Percentiles rank a stretch among this genome's conserved stretches.
Conservation (phyloP, 2,797 vertebrate genomes). For the Sebastes hubbsi region DNA sequence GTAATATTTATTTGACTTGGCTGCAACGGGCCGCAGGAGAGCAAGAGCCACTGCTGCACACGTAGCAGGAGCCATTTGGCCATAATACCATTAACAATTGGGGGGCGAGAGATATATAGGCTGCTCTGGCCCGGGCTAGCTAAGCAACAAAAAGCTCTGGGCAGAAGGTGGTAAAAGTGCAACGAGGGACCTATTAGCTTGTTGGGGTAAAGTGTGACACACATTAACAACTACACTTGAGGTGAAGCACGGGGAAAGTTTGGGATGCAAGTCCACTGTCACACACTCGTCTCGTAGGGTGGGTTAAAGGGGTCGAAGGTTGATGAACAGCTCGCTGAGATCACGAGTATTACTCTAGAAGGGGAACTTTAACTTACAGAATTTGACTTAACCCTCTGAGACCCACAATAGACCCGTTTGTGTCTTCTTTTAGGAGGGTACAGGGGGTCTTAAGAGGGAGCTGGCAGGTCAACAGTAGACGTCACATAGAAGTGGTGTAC, state of each 20-base stretch:
- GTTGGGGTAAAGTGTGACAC: not conserved
- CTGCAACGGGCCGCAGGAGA: slow-evolving; percentile 35
- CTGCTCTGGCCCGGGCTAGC: not conserved
- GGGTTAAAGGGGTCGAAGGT: not conserved
- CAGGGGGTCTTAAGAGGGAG: no score
- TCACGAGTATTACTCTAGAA: not conserved
- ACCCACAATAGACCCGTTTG: no score
- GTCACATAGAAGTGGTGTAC: no score
- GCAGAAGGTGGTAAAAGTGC: slow-evolving; percentile 12
- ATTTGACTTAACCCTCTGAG: not conserved
- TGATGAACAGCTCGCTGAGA: not conserved
- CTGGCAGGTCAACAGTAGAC: no score
- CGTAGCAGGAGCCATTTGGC: slow-evolving; percentile 39
- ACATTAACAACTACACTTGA: slow-evolving; percentile 2
- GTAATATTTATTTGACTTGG: slow-evolving; percentile 57
- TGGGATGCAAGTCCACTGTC: not conserved
- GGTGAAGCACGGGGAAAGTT: not conserved
- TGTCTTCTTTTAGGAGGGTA: accelerated
- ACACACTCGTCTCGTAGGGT: not conserved
- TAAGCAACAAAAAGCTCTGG: slow-evolving; percentile 3
- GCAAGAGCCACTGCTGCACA: slow-evolving; percentile 31
- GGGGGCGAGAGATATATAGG: slow-evolving; percentile 17
- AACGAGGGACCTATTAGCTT: slow-evolving; percentile 17
- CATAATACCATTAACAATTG: slow-evolving; percentile 38
- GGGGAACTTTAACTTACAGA: not conserved